A percentile compares a stretch with the other conserved stretches of the same genome.
These are phyloP conservation scores for Galerucella nymphaeae DNA, from an alignment of 2,888 invertebrate species.

Conservation along the genomic window DNA sequence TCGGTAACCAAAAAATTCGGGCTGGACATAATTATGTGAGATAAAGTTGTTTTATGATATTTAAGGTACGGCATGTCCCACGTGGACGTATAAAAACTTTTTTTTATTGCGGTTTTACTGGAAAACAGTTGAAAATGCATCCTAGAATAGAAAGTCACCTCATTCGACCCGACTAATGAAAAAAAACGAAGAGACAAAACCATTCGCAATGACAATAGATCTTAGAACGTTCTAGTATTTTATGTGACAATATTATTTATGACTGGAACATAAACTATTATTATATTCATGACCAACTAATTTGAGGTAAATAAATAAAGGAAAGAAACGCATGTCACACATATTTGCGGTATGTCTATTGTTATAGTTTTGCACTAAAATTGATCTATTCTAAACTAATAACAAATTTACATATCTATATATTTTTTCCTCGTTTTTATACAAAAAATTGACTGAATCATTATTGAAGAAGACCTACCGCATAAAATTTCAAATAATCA, in stretches of 20 bases:
- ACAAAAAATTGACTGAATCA: not conserved
- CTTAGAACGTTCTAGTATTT: conserved; percentile 22
- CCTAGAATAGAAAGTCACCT: not conserved
- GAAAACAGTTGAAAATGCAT: no score
- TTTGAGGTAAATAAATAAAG: conserved; percentile 14
- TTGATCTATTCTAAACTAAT: no score
- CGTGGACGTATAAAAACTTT: not conserved
- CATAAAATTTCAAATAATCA: conserved; percentile 12
- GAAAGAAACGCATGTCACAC: not conserved
- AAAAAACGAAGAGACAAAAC: conserved; percentile 10
- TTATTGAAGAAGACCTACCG: not conserved
- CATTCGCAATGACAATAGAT: conserved; percentile 17
- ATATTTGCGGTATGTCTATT: not conserved
- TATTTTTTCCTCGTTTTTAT: no score
- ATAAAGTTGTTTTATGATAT: conserved; percentile 1
- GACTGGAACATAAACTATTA: conserved; percentile 29
- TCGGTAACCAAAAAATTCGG: conserved; percentile 3
- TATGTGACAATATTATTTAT: conserved; percentile 29
- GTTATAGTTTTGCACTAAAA: not conserved
- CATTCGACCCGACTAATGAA: not conserved
- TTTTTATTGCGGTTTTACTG: not conserved
- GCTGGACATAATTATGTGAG: conserved; percentile 1
- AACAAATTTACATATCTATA: no score
- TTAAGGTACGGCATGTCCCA: not conserved
- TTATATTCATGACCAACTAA: conserved; percentile 26